Conservation (phyloP, 2,888 invertebrate genomes). For the Catocala sponsa region DNA sequence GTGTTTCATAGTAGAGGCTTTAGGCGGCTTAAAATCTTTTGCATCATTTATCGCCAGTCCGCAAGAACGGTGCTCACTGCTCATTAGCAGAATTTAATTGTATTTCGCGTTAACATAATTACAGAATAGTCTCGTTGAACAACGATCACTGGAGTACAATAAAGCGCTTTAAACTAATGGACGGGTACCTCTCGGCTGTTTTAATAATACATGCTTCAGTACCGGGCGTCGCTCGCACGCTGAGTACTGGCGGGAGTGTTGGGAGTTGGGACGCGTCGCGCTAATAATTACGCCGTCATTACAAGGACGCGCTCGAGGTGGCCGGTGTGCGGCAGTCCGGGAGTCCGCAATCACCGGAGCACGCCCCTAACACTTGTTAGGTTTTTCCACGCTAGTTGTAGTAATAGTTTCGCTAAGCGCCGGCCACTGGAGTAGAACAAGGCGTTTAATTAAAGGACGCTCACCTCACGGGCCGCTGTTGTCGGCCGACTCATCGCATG, state of each 20-base stretch:
- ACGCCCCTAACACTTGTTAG: slow-evolving; percentile 71
- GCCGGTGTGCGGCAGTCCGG: background rate
- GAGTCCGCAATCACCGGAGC: slow-evolving; percentile 43
- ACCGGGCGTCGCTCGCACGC: slow-evolving; percentile 2
- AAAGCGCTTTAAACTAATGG: slow-evolving; percentile 42
- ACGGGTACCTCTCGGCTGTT: slow-evolving; percentile 21
- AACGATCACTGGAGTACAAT: slow-evolving; percentile 36
- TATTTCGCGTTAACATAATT: slow-evolving; percentile 35
- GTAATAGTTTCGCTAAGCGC: slow-evolving; percentile 80
- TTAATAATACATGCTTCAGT: slow-evolving; percentile 35
- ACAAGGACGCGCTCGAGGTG: slow-evolving; percentile 36
- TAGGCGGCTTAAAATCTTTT: slow-evolving; percentile 28
- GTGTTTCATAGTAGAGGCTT: slow-evolving; percentile 35
- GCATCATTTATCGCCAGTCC: slow-evolving; percentile 18
- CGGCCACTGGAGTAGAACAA: slow-evolving; percentile 79
- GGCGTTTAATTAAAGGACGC: slow-evolving; percentile 83
- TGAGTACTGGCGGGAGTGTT: too few relatives aligned
- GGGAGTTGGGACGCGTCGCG: slow-evolving; percentile 14
- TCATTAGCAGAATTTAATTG: slow-evolving; percentile 43
- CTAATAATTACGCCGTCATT: slow-evolving; percentile 55
- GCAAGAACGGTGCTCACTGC: slow-evolving; percentile 26
- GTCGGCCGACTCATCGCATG: slow-evolving; percentile 83
- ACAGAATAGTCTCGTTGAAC: slow-evolving; percentile 31
- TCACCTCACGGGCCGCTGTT: slow-evolving; percentile 79
- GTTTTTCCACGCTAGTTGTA: slow-evolving; percentile 68